These are phyloP conservation scores for Lepidochitona cinerea DNA, from an alignment of 2,888 invertebrate genomes.

Conservation along the genomic window DNA sequence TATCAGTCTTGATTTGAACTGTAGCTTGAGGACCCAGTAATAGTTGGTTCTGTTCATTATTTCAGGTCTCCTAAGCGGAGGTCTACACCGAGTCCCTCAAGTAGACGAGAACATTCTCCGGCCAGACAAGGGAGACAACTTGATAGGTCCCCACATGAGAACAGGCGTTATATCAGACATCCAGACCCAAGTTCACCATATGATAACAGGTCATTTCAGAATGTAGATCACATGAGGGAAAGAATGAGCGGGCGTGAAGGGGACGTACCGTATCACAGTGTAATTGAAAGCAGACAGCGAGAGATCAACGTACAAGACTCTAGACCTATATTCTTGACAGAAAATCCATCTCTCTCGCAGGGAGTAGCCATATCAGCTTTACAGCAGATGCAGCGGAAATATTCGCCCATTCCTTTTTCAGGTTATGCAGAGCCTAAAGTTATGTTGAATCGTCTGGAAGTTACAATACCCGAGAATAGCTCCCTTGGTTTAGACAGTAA, in stretches of 20 bases:
- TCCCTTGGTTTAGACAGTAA: not conserved
- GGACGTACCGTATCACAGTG: too few species aligned
- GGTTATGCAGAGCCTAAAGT: not conserved
- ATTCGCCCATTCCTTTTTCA: not conserved
- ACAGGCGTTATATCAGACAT: not conserved
- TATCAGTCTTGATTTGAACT: too few species aligned
- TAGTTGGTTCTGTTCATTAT: too few species aligned
- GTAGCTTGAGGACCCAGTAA: too few species aligned
- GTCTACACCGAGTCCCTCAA: not conserved
- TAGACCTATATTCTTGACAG: too few species aligned
- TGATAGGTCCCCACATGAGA: not conserved
- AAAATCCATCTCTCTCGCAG: not conserved
- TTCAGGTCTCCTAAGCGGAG: not conserved
- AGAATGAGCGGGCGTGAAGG: too few species aligned
- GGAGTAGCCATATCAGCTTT: not conserved
- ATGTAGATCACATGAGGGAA: not conserved
- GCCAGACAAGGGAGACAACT: too few species aligned
- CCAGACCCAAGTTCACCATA: not conserved
- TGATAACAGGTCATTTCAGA: not conserved
- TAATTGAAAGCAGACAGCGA: too few species aligned
- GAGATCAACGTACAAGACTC: too few species aligned
- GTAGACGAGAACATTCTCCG: too few species aligned
- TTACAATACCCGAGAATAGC: not conserved
- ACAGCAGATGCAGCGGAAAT: slow-evolving; percentile 3
- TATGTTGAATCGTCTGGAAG: not conserved